Base-by-base conservation (phyloP, 1,140 invertebrate genomes). In the Zaprionus africanus region DNA sequence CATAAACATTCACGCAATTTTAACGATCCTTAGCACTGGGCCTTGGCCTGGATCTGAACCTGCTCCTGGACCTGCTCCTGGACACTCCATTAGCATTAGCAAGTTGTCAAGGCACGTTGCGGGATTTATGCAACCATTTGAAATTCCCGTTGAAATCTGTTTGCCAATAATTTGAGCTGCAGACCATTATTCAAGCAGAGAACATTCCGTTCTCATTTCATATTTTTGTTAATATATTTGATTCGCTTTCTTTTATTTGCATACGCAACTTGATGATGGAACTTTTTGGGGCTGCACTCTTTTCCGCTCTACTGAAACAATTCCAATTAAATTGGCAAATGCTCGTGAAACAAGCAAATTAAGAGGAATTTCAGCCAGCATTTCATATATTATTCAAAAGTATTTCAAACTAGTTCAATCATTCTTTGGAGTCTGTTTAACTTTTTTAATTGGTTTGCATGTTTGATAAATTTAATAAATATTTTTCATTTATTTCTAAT, bases 61-160 rank as follows among this genome's bases (percentile, higher is more conserved):
- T 61, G 26, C 26, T 49, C 13, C 51, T 19, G 28, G 66, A 64
- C 56, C n/a, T n/a, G 38, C 61, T 38, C 15, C 12, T 67, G 63
- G 74, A 56, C 79, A 87, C 79, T 80, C 80, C 72, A 82, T 86
- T 86, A 87, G 83, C 82, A 87, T 86, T 79, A 61, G 63, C 75
- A 73, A 69, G 60, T 63, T 79, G 67, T 58, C 67, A 63, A 28
- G 51, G 43, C 9, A 71, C 36, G 22, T 54, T 49, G 53, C 36
- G 24, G 67, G 59, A 64, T 56, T 62, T 64, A 28, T 36, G 28
- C 57, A 19, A 51, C 46, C 43, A 71, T 76, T 71, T 60, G 49
- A 64, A 56, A 59, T 60, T 57, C 19, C 24, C 26, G 15, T 56
- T 31, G 31, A 53, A 67, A 51, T 66, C 28, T 51, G n/a, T 73